Percentiles rank a stretch among this genome's conserved stretches.
These are phyloP conservation scores for Euura lappo DNA, from an alignment of 1,140 invertebrate species.

Conservation along the genomic window DNA sequence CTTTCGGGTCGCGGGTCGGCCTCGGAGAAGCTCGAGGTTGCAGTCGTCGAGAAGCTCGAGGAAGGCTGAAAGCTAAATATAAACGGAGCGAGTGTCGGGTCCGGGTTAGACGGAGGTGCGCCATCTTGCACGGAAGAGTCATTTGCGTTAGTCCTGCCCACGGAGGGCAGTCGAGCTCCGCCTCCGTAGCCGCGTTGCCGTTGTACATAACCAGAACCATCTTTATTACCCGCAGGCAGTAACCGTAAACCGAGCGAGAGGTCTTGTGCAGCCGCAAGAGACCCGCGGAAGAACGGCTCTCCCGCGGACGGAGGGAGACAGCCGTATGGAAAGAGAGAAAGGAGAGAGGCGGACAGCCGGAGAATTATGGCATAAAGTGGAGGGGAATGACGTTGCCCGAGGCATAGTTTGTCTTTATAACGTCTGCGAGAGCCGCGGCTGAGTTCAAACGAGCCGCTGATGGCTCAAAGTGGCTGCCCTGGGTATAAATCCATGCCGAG, in stretches of 20 bases:
- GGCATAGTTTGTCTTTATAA: slow-evolving; percentile 63
- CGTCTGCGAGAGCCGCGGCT: slow-evolving; percentile 52
- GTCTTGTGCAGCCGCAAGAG: slow-evolving; percentile 17
- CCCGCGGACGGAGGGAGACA: slow-evolving; percentile 17
- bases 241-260: slow-evolving; percentile 54
- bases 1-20: not conserved
- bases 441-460: slow-evolving; percentile 62
- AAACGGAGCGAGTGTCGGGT: slow-evolving; percentile 43
- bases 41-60: no score
- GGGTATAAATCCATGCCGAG: slow-evolving; percentile 56
- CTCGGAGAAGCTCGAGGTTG: no score
- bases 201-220: slow-evolving; percentile 60
- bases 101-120: slow-evolving; percentile 42
- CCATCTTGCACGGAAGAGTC: slow-evolving; percentile 62
- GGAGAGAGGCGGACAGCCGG: slow-evolving; percentile 34
- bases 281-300: slow-evolving; percentile 16
- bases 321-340: slow-evolving; percentile 28
- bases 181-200: slow-evolving; percentile 50
- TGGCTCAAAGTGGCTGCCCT: slow-evolving; percentile 59
- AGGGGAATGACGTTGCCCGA: slow-evolving; percentile 58
- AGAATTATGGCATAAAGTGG: slow-evolving; percentile 58
- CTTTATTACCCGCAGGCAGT: slow-evolving; percentile 60
- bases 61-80: slow-evolving; percentile 49
- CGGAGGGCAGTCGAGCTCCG: slow-evolving; percentile 61
- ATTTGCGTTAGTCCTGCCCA: slow-evolving; percentile 63